These are phyloP conservation scores for Plutomurus gul DNA, from an alignment of 1,140 invertebrate genomes.

Conservation along the genomic window DNA sequence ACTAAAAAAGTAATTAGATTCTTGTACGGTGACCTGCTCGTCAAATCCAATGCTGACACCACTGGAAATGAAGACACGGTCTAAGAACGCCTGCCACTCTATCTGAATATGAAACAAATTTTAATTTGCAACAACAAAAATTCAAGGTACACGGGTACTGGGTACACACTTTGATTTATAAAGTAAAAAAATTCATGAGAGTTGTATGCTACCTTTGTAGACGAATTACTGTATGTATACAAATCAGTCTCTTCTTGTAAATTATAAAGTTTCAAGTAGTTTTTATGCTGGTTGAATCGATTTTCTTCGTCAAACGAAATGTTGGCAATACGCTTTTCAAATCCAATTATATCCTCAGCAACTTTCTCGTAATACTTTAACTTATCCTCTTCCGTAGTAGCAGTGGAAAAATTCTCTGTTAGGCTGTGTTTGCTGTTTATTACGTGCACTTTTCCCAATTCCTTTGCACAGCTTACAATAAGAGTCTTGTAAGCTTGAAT, in stretches of 20 bases:
- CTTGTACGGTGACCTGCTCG: background rate
- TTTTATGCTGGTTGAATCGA: background rate
- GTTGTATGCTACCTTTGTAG: background rate
- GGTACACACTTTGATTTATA: no score
- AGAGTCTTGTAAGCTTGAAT: constrained; percentile 28
- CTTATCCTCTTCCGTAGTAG: background rate
- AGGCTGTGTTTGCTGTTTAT: background rate
- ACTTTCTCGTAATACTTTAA: background rate
- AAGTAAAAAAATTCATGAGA: no score
- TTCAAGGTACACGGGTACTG: no score
- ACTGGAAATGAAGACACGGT: background rate
- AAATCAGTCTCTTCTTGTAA: constrained; percentile 32
- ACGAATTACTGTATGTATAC: background rate
- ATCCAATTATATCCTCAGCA: constrained; percentile 26
- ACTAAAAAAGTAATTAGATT: background rate
- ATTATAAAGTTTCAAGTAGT: background rate
- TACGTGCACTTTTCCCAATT: background rate
- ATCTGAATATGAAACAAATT: background rate
- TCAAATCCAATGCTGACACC: background rate
- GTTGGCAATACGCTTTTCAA: constrained; percentile 14
- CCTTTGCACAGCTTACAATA: background rate
- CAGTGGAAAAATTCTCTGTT: no score
- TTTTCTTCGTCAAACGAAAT: constrained; percentile 18
- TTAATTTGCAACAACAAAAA: background rate
- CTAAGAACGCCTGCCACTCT: background rate